phyloP scores from a whole-genome alignment of 2,888 invertebrate species.

The Campopleginae sp. region DNA sequence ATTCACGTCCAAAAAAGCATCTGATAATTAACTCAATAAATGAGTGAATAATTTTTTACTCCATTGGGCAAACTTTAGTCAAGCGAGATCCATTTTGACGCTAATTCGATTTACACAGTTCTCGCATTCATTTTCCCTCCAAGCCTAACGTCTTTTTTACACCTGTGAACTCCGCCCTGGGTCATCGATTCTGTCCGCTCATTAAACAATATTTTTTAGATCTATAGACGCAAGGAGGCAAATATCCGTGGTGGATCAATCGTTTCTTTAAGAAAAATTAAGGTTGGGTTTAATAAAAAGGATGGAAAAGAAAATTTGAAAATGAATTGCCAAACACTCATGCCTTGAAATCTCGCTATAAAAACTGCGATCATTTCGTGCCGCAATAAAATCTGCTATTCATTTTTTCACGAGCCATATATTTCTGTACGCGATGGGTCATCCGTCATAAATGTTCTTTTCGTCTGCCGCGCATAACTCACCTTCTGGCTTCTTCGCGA shows the following conservation, averaged over 20 bases:
- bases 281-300: background rate
- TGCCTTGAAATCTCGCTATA: background rate
- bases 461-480: constrained; percentile 20
- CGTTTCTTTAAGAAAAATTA: background rate
- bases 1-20: no score
- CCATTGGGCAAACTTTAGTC: no score
- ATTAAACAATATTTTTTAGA: no score
- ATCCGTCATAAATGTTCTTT: constrained; percentile 24
- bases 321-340: background rate
- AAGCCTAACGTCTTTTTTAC: no score
- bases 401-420: constrained; percentile 5
- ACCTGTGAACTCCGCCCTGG: no score
- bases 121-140: background rate
- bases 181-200: no score
- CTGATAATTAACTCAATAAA: no score
- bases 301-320: background rate
- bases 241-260: no score
- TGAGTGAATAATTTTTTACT: no score
- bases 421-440: background rate
- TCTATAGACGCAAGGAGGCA: no score
- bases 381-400: constrained; percentile 2
- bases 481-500: background rate
- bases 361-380: background rate
- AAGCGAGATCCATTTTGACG: background rate
- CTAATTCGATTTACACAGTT: background rate